Percentiles rank a stretch among this genome's conserved stretches.
These are phyloP conservation scores for Montifringilla adamsi DNA, from an alignment of 2,113 vertebrate genomes.

Conservation along the genomic window DNA sequence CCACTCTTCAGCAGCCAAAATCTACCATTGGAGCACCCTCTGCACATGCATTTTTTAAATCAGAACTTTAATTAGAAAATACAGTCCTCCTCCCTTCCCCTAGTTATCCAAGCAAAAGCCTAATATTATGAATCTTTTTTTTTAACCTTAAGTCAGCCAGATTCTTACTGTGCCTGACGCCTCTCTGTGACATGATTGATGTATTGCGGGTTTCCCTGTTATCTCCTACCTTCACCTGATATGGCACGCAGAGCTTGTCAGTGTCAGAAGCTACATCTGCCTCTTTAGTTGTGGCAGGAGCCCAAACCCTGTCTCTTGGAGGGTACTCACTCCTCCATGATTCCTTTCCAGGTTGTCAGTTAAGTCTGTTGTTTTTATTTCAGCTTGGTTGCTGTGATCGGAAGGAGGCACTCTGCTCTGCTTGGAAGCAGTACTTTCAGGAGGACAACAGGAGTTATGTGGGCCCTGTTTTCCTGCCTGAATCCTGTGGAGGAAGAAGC, in stretches of 20 bases:
- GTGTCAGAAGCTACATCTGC: constrained; percentile 7
- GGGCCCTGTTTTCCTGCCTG: background rate
- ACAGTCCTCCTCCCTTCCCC: background rate
- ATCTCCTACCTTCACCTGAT: background rate
- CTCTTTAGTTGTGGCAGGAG: background rate
- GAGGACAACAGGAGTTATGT: background rate
- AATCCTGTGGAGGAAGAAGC: background rate
- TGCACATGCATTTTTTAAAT: background rate
- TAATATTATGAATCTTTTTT: background rate
- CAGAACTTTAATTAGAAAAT: background rate
- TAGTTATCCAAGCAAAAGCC: background rate
- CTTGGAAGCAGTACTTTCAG: background rate
- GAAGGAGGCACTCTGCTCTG: background rate
- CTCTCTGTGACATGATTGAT: constrained; percentile 3
- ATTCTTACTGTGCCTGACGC: background rate
- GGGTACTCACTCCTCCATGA: background rate
- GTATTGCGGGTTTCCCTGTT: background rate
- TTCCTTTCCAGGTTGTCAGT: background rate
- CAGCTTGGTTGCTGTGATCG: background rate
- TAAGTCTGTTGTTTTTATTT: background rate
- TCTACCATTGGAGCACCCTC: background rate
- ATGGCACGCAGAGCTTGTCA: background rate
- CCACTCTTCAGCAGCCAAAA: background rate
- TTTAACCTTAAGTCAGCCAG: background rate
- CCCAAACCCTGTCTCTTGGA: background rate